Evolutionary conservation across 2,888 invertebrate species (phyloP), one percentile per base, ranked within the genome.

Genomic region (Caenorhabditis sp.): DNA sequence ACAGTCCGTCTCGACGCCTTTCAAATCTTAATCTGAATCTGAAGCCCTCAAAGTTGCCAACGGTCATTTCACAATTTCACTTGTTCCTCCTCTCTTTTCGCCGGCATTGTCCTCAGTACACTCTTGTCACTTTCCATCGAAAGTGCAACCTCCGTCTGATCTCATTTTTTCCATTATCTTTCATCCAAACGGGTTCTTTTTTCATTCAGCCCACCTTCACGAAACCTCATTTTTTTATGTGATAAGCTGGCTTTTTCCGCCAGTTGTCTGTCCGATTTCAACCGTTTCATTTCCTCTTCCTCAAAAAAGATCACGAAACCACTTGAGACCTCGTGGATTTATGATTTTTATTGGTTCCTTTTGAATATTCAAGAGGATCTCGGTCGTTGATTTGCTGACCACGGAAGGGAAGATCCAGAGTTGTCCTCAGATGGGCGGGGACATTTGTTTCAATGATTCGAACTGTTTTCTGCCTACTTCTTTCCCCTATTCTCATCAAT

Each of bases 151-250:
- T 17, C 24, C 9, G 9, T 35, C 35, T 35, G 4, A 24, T 22
- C 24, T 20, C n/a, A 7, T 32, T 37, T 22, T 13, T 46, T 39
- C n/a, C 15, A 4, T 20, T 35, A 15, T 13, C 24, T 63, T 45
- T 17, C 35, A 41, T 32, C 43, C 35, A 46, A 63, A 50, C 53
- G 41, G 63, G 63, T 53, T 63, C 35, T 35, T 53, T 45, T 43
- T 43, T 24, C 35, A 11, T 17, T 17, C 17, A 17, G 8, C 27
- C n/a, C 22, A 17, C 24, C 39, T 45, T 45, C 24, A 53, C 43
- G 53, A 52, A 61, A 53, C 43, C 41, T 43, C 52, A 30, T 45
- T 55, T 63, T 53, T 63, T 63, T 63, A 63, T 63, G 26, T 63
- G 63, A 63, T 63, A 63, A 63, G 63, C 63, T 52, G 43, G 63